Conservation (phyloP, 2,113 vertebrate genomes). For the Lepus americanus region DNA sequence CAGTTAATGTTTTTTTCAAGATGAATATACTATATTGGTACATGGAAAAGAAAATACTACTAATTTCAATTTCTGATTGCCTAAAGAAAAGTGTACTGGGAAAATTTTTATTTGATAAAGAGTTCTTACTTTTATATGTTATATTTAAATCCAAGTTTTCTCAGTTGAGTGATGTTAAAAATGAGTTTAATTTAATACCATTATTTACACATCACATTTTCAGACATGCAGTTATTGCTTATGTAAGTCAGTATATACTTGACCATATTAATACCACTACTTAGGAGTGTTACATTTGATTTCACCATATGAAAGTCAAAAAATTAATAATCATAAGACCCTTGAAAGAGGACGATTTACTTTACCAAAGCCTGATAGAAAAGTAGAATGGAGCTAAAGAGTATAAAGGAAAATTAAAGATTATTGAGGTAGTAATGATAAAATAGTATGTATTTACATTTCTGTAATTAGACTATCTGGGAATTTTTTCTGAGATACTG, state of each 20-base stretch:
- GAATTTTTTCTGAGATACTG: neutral
- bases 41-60: neutral
- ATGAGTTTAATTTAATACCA: slow-evolving; percentile 41
- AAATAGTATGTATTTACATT: neutral
- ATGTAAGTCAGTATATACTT: neutral
- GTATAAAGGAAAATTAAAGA: neutral
- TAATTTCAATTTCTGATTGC: neutral
- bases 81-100: neutral
- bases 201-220: slow-evolving; percentile 22
- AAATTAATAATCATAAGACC: neutral
- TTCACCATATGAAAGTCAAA: slow-evolving; percentile 24
- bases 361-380: slow-evolving; percentile 13
- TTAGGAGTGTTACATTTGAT: neutral
- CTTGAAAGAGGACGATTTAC: neutral
- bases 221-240: neutral
- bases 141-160: slow-evolving; percentile 32
- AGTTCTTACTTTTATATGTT: neutral
- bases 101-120: slow-evolving; percentile 27
- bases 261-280: neutral
- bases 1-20: neutral
- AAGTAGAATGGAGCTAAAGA: neutral
- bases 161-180: slow-evolving; percentile 63
- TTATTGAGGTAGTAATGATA: neutral
- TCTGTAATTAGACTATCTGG: neutral
- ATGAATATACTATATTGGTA: neutral